These are phyloP conservation scores for Eptesicus fuscus DNA, from an alignment of 2,113 vertebrate species.

Conservation along the genomic window DNA sequence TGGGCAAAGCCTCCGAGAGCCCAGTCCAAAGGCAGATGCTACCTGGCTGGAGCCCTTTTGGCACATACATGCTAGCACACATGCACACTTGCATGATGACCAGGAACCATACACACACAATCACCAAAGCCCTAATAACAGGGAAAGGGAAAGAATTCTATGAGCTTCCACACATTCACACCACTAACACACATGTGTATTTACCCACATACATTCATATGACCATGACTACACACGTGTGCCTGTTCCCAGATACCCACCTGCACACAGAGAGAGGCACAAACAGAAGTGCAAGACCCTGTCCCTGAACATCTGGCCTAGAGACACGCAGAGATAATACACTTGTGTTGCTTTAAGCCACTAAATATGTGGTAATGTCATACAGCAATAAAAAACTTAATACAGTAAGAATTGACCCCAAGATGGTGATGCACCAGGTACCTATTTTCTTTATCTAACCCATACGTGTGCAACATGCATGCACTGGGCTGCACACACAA, in stretches of 20 bases:
- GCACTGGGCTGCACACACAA: background rate
- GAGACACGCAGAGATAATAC: background rate
- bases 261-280: background rate
- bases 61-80: fast-evolving
- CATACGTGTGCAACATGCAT: fast-evolving
- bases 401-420: background rate
- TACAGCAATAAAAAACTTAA: background rate
- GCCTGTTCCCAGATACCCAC: background rate
- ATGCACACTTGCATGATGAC: background rate
- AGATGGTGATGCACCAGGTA: background rate
- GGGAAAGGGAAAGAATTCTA: background rate
- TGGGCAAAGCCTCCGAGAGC: background rate
- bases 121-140: background rate
- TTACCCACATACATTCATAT: background rate
- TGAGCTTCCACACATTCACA: background rate
- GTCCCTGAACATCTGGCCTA: background rate
- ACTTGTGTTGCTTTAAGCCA: background rate
- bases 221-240: fast-evolving
- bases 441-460: background rate
- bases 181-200: background rate
- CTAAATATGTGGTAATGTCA: background rate
- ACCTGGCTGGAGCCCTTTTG: background rate
- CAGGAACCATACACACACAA: background rate
- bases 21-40: background rate
- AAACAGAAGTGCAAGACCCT: background rate